These are phyloP conservation scores for Malachius bipustulatus DNA, from an alignment of 2,888 invertebrate species.

Conservation along the genomic window DNA sequence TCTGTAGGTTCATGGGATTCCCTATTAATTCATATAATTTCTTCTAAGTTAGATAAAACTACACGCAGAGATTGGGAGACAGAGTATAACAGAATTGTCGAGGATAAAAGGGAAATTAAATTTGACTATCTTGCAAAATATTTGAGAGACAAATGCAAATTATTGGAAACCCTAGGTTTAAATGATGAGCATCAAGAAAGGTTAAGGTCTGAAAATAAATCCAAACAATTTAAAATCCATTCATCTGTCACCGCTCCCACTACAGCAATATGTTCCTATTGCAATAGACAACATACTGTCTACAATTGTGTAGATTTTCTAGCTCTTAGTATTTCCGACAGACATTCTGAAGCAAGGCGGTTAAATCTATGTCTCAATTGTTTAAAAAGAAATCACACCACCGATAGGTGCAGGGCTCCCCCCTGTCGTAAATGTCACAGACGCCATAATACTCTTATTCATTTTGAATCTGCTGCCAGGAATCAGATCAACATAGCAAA, in stretches of 20 bases:
- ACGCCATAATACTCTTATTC: not conserved
- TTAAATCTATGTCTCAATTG: slow-evolving; percentile 3
- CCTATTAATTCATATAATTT: slow-evolving; percentile 3
- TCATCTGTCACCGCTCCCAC: no score
- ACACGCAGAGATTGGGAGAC: slow-evolving; percentile 6
- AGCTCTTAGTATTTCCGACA: not conserved
- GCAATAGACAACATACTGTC: no score
- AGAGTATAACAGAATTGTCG: not conserved
- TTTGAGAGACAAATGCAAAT: slow-evolving; percentile 4
- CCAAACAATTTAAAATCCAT: no score
- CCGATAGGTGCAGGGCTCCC: not conserved
- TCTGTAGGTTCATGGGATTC: slow-evolving; percentile 6
- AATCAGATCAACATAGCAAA: no score
- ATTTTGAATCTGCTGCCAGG: not conserved
- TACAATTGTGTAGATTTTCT: slow-evolving; percentile 3
- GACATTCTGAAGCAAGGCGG: slow-evolving; percentile 1
- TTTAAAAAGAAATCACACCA: not conserved
- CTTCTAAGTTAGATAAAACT: not conserved
- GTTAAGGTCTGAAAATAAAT: no score
- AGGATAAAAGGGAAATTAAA: not conserved
- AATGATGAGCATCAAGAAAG: no score
- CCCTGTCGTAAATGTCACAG: not conserved
- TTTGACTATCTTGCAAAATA: slow-evolving; percentile 3
- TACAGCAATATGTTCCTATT: no score
- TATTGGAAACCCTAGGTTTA: not conserved